Percentiles rank a stretch among this genome's conserved stretches.
phyloP scores from a whole-genome alignment of 2,888 invertebrate species.

The Phaedon cochleariae region DNA sequence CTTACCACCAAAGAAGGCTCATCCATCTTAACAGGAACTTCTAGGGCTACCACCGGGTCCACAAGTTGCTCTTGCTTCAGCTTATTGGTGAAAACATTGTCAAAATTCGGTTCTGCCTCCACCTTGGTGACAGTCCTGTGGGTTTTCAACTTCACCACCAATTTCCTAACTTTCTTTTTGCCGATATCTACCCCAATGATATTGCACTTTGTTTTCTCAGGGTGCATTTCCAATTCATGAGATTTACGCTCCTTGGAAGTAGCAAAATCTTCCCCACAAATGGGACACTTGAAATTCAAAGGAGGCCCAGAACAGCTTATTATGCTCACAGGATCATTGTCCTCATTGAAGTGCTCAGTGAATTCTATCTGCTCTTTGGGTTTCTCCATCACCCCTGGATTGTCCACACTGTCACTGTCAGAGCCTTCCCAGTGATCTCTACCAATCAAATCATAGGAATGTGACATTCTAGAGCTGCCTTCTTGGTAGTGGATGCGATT shows the following conservation, averaged over 20 bases:
- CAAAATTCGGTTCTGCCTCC: conserved; percentile 59
- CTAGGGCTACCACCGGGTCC: conserved; percentile 54
- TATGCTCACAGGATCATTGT: conserved; percentile 50
- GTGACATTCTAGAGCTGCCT: conserved; percentile 62
- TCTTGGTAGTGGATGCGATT: conserved; percentile 75
- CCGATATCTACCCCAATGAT: conserved; percentile 50
- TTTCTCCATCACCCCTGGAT: conserved; percentile 29
- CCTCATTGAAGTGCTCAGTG: conserved; percentile 26
- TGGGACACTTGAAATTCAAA: conserved; percentile 66
- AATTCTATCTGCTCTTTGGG: conserved; percentile 21
- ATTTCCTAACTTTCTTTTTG: conserved; percentile 55
- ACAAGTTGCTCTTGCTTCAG: conserved; percentile 51
- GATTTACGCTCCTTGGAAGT: conserved; percentile 72
- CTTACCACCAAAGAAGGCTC: conserved; percentile 29
- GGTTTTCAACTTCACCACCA: conserved; percentile 54
- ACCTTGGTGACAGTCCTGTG: conserved; percentile 48
- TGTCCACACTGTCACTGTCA: conserved; percentile 69
- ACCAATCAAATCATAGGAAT: conserved; percentile 72
- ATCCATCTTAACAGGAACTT: conserved; percentile 34
- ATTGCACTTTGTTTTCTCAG: conserved; percentile 56
- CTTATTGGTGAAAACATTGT: conserved; percentile 57
- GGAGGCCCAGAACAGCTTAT: conserved; percentile 58
- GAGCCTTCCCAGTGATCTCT: conserved; percentile 75
- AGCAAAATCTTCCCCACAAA: conserved; percentile 68
- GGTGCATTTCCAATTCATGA: conserved; percentile 68